Evolutionary conservation across 1,140 invertebrate species (phyloP).

Genomic region (Drosophila micromelanica): DNA sequence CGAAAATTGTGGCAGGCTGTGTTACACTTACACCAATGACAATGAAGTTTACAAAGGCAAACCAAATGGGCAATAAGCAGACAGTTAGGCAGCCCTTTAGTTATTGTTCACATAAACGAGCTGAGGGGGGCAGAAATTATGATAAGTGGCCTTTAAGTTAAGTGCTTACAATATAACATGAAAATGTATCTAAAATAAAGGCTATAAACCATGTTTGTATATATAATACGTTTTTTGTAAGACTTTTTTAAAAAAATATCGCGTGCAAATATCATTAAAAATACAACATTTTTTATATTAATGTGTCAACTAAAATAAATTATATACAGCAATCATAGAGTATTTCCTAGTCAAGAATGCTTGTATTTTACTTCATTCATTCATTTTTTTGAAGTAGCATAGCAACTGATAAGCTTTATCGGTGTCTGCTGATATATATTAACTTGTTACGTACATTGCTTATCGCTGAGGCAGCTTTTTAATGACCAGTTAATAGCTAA

Average conservation of each 20-base stretch:
- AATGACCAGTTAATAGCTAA: slow-evolving; percentile 1
- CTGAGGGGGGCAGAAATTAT: not conserved
- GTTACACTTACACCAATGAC: not conserved
- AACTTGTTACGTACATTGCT: slow-evolving; percentile 55
- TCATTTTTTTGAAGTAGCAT: no score
- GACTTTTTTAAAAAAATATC: no score
- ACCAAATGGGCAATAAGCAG: slow-evolving; percentile 27
- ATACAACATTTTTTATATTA: no score
- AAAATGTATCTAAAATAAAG: not conserved
- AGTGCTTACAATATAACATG: not conserved
- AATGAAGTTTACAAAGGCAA: slow-evolving; percentile 1
- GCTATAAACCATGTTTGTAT: not conserved
- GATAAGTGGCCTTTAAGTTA: slow-evolving; percentile 1
- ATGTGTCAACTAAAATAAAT: no score
- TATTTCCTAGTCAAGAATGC: not conserved
- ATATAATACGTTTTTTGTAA: no score
- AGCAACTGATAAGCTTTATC: no score
- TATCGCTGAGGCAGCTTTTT: slow-evolving; percentile 29
- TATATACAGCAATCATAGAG: not conserved
- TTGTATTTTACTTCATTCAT: no score
- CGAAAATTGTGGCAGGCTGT: slow-evolving; percentile 16
- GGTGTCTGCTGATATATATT: not conserved
- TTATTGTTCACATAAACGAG: slow-evolving; percentile 16
- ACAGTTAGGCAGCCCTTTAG: slow-evolving; percentile 18
- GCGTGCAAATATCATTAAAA: no score